Evolutionary conservation across 2,797 vertebrate species (phyloP), one percentile per base, ranked within the genome.

Genomic region (Alosa sapidissima): DNA sequence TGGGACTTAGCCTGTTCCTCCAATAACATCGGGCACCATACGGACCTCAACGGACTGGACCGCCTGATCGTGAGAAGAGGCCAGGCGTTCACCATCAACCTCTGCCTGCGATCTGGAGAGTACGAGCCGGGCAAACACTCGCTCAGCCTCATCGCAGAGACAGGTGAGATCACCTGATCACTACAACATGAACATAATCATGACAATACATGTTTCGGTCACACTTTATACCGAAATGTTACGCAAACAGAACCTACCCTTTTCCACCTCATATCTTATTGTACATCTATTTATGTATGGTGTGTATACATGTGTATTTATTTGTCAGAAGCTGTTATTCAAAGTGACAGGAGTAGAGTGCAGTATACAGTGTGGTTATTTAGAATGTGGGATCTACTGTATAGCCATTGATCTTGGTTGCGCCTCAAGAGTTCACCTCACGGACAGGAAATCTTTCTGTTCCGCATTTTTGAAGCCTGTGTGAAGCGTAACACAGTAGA

Each of bases 11-110:
- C 97, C 83, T 93, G 94, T 5, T 90, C 96, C 81, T 91, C 88
- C 88, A 99, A 99, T 7, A 96, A 97, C 89, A 90, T 1, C 0
- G 95, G 94, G 88, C 98, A 99, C 92, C 95, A 91, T 11, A 98
- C 97, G 0, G 93, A 94, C 0, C 95, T 95, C 49, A 95, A 96
- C 24, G 95, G 97, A 1, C 68, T 86, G 0, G 87, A 93, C 1
- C 94, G 89, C n/a, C 94, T 99, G 88, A 94, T 99, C 10, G 92
- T 99, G 82, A 95, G 98, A 72, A 93, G 98, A 60, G 98, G 98
- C 0, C 97, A 97, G 89, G 83, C 91, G 1, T 99, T 99, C 91
- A 75, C 87, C 21, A 84, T 98, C 92, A 96, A 92, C 0, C 93
- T 99, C 84, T 81, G 89, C 87, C 97, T 97, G 14, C 90, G 91